phyloP scores from a whole-genome alignment of 2,888 invertebrate genomes.

The Lasioglossum pauxillum region DNA sequence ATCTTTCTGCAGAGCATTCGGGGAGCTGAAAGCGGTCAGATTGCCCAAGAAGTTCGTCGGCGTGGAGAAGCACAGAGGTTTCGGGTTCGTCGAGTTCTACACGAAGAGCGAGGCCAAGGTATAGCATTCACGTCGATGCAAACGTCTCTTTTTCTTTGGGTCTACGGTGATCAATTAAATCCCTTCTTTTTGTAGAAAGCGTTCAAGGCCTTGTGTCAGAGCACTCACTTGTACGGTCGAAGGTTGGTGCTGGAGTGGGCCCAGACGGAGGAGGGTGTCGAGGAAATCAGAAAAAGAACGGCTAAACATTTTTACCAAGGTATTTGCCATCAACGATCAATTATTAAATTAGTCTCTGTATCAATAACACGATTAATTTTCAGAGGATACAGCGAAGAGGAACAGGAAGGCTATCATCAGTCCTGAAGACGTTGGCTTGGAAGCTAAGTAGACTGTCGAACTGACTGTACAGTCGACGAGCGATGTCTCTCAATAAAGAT shows the following conservation, averaged over 20 bases:
- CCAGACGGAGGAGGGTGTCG: slow-evolving; percentile 91
- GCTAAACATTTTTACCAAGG: slow-evolving; percentile 88
- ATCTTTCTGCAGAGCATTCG: slow-evolving; percentile 90
- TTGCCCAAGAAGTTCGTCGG: slow-evolving; percentile 95
- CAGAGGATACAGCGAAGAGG: slow-evolving; percentile 71
- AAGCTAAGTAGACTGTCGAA: slow-evolving; percentile 34
- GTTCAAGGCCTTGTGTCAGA: slow-evolving; percentile 96
- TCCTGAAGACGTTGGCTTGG: slow-evolving; percentile 77
- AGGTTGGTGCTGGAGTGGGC: slow-evolving; percentile 99
- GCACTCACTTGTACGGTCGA: slow-evolving; percentile 99
- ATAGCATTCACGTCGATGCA: slow-evolving; percentile 45
- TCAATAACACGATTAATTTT: slow-evolving; percentile 29
- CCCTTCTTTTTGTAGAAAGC: slow-evolving; percentile 88
- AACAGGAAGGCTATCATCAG: slow-evolving; percentile 77
- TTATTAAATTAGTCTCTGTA: slow-evolving; percentile 22
- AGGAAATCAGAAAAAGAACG: slow-evolving; percentile 93
- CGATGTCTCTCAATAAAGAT: not conserved
- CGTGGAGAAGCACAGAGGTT: slow-evolving; percentile 95
- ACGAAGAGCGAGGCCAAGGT: slow-evolving; percentile 97
- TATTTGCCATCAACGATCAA: slow-evolving; percentile 53
- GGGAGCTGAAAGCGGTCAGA: slow-evolving; percentile 95
- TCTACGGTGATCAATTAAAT: not conserved
- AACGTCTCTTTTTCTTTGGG: not conserved
- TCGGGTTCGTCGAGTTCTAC: slow-evolving; percentile 97
- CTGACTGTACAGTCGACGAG: not conserved